Evolutionary conservation across 1,140 invertebrate genomes (phyloP).

Genomic region (Rhyzopertha dominica): DNA sequence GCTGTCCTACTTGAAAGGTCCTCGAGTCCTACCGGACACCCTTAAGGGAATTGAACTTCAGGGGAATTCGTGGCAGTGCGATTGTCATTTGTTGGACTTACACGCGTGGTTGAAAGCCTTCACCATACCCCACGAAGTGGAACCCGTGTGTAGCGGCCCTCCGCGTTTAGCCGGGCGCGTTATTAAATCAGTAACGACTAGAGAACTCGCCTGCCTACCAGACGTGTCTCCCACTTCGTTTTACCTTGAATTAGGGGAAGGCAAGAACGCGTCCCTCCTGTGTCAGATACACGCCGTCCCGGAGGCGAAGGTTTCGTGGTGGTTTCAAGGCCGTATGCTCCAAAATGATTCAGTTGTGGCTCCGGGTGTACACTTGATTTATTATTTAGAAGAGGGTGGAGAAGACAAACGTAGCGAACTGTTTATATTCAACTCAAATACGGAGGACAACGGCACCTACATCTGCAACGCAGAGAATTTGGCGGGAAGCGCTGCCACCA

Average conservation of each 20-base stretch:
- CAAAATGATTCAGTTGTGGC: constrained; percentile 64
- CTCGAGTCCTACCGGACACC: constrained; percentile 63
- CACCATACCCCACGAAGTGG: constrained; percentile 62
- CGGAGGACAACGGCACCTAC: constrained; percentile 75
- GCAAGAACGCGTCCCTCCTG: constrained; percentile 70
- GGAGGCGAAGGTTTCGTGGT: constrained; percentile 72
- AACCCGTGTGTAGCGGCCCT: constrained; percentile 72
- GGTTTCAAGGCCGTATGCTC: constrained; percentile 69
- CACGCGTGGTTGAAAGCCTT: constrained; percentile 71
- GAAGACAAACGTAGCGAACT: constrained; percentile 70
- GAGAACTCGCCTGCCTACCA: constrained; percentile 78
- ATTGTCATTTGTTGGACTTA: constrained; percentile 72
- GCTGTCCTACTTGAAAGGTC: constrained; percentile 63
- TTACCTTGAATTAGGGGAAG: constrained; percentile 70
- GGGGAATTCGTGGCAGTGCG: constrained; percentile 85
- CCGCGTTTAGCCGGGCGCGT: constrained; percentile 57
- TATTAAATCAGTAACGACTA: constrained; percentile 63
- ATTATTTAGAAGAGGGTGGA: constrained; percentile 62
- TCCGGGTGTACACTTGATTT: constrained; percentile 59
- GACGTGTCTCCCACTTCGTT: constrained; percentile 65
- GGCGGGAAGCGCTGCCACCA: constrained; percentile 67
- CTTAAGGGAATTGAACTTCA: constrained; percentile 75
- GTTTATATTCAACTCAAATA: constrained; percentile 67
- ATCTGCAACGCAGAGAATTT: constrained; percentile 76
- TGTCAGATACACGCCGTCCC: constrained; percentile 75